Conservation (phyloP, 2,797 vertebrate genomes). For the Malurus leucopterus region DNA sequence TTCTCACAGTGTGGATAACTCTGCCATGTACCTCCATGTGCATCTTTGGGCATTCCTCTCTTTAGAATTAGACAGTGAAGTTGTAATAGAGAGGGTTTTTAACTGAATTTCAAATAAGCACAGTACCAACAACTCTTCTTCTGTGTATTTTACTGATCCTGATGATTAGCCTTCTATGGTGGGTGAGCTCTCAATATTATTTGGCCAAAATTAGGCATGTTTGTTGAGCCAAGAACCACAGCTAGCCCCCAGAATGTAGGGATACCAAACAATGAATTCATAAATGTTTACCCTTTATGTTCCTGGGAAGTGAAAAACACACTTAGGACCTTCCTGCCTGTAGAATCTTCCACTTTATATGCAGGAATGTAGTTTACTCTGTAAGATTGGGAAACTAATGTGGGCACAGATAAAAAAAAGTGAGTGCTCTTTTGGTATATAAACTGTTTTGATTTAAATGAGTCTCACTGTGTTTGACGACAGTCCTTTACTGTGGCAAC, state of each 20-base stretch:
- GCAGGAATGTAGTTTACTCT: not conserved
- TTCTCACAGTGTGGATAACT: not conserved
- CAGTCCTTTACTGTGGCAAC: not conserved
- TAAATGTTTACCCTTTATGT: not conserved
- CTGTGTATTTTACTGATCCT: not conserved
- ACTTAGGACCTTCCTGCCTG: not conserved
- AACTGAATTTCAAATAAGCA: not conserved
- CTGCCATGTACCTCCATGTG: not conserved
- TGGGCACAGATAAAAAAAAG: not conserved
- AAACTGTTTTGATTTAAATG: slow-evolving; percentile 1
- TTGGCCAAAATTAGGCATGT: not conserved
- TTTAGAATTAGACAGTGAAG: not conserved
- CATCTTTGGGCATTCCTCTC: not conserved
- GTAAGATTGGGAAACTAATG: not conserved
- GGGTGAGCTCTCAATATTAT: not conserved
- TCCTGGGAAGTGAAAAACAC: not conserved
- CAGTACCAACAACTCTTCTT: not conserved
- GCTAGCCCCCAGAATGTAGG: not conserved
- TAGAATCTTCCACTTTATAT: not conserved
- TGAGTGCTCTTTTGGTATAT: not conserved
- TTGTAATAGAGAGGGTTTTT: not conserved
- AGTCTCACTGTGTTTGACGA: not conserved
- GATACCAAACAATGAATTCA: not conserved
- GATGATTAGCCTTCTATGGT: not conserved
- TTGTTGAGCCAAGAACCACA: not conserved